These are phyloP conservation scores for Amazona vittata DNA, from an alignment of 2,113 vertebrate species.

Conservation along the genomic window DNA sequence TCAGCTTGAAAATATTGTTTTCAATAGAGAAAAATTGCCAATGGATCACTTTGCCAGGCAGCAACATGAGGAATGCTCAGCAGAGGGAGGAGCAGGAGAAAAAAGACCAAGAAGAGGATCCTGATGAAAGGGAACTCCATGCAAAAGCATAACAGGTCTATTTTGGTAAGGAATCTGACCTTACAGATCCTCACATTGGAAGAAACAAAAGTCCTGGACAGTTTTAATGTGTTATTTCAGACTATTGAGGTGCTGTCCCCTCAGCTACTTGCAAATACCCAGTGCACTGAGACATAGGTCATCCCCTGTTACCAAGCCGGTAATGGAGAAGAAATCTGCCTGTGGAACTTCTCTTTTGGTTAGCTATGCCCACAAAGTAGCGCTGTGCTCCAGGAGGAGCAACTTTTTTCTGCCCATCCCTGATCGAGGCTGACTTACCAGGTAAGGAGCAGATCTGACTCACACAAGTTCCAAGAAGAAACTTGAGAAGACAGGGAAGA, in stretches of 20 bases:
- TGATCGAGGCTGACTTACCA: neutral
- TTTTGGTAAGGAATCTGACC: neutral
- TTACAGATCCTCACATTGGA: neutral
- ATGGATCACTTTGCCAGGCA: neutral
- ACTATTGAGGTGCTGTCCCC: neutral
- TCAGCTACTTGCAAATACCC: neutral
- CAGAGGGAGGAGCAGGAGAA: neutral
- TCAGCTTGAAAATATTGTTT: neutral
- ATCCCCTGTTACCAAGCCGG: neutral
- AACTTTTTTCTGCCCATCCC: neutral
- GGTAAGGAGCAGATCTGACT: neutral
- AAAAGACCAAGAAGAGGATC: neutral
- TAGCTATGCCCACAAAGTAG: neutral
- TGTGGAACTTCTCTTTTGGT: neutral
- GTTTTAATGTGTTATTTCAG: neutral
- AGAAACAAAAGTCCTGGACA: neutral
- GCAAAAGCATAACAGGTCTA: neutral
- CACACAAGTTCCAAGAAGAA: neutral
- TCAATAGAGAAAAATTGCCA: neutral
- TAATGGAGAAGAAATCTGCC: neutral
- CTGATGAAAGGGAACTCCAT: neutral
- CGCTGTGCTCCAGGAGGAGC: neutral
- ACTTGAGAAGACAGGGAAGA: neutral
- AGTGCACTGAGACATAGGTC: neutral
- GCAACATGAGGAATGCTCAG: neutral